phyloP scores from a whole-genome alignment of 2,797 vertebrate species.

The Crax fasciolata region DNA sequence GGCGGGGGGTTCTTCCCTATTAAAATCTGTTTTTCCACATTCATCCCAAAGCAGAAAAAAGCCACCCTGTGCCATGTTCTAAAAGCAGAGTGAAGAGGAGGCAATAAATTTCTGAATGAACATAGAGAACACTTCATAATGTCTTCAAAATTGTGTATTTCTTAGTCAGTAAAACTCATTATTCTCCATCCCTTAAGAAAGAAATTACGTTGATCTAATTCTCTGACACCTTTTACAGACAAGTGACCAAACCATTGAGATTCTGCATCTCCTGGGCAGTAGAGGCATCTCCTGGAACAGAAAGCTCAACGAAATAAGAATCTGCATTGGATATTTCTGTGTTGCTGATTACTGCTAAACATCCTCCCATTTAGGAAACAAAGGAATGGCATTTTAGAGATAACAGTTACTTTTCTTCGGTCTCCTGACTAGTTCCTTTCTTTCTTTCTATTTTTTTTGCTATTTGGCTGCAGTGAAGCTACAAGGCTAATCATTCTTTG shows the following conservation, averaged over 20 bases:
- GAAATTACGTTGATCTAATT: neutral
- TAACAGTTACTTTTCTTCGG: neutral
- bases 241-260: neutral
- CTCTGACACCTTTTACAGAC: neutral
- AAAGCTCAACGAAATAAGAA: neutral
- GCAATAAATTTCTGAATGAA: neutral
- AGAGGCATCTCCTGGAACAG: neutral
- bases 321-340: neutral
- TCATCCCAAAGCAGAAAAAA: neutral
- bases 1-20: slow-evolving; percentile 19
- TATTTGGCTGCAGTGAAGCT: neutral
- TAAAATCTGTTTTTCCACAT: neutral
- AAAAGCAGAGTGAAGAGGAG: neutral
- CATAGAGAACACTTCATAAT: neutral
- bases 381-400: neutral
- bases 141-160: neutral
- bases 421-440: neutral
- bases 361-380: neutral
- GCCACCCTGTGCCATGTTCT: neutral
- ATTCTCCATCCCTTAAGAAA: neutral
- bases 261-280: neutral
- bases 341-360: neutral
- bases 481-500: slow-evolving; percentile 72
- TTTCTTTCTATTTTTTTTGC: neutral
- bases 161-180: neutral